Conservation (phyloP, 1,140 invertebrate species). For the Drosophila biarmipes region DNA sequence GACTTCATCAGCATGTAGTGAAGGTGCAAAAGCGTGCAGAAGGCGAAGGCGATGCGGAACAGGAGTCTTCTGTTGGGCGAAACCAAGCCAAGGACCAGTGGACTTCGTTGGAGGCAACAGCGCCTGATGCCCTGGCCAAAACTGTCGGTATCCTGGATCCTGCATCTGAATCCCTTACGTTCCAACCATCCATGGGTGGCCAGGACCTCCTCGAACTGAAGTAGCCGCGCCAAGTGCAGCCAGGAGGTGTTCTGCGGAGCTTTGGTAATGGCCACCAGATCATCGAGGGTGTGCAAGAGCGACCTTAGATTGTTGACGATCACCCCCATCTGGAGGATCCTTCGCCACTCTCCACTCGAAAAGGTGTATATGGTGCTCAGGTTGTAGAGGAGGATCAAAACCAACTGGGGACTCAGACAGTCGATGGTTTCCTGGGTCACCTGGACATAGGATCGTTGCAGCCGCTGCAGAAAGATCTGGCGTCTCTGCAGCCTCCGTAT, state of each 20-base stretch:
- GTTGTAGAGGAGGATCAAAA: conserved; percentile 51
- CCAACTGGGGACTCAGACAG: conserved; percentile 47
- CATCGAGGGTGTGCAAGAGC: conserved; percentile 37
- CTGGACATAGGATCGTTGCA: conserved; percentile 32
- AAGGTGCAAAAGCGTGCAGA: conserved; percentile 41
- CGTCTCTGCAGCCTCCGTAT: conserved; percentile 28
- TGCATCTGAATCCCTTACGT: conserved; percentile 5
- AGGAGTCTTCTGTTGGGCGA: conserved; percentile 44
- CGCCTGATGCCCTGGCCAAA: not conserved
- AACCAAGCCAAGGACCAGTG: conserved; percentile 41
- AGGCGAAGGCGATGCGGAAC: conserved; percentile 48
- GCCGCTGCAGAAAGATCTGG: conserved; percentile 22
- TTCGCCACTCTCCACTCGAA: conserved; percentile 37
- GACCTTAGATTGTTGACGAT: conserved; percentile 32
- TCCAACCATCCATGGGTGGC: conserved; percentile 47
- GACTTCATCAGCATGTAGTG: conserved; percentile 48
- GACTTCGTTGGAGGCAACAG: conserved; percentile 24
- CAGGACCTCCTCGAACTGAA: conserved; percentile 47
- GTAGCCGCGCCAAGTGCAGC: conserved; percentile 29
- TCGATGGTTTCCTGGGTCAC: conserved; percentile 42
- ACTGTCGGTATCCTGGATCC: conserved; percentile 7
- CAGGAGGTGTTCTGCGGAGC: conserved; percentile 41
- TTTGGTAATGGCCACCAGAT: conserved; percentile 10
- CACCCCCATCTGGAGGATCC: conserved; percentile 25
- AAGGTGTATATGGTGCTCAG: conserved; percentile 49